These are phyloP conservation scores for Odontamblyopus lacepedii DNA, from an alignment of 2,797 vertebrate species.

Conservation along the genomic window DNA sequence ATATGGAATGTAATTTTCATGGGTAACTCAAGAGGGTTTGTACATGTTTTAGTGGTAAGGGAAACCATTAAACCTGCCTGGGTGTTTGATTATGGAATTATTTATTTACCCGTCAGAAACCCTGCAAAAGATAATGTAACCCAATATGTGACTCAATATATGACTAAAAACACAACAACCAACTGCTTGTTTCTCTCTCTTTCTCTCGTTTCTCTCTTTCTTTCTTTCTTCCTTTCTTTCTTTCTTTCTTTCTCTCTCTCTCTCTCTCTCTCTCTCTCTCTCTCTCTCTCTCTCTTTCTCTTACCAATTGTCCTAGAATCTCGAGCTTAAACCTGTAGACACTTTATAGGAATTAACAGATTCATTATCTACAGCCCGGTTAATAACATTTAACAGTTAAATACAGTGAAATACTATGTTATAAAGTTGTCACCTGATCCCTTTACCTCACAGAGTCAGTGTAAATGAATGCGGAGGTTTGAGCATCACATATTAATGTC, in stretches of 20 bases:
- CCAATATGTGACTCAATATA: neutral
- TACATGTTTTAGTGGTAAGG: too few species aligned
- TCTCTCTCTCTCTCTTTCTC: too few species aligned
- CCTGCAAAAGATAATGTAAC: neutral
- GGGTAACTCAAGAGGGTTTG: neutral
- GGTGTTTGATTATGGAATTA: neutral
- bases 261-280: too few species aligned
- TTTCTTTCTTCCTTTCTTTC: too few species aligned
- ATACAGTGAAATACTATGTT: neutral
- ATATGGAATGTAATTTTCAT: neutral
- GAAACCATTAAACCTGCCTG: too few species aligned
- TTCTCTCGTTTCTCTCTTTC: too few species aligned
- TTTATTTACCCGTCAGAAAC: neutral
- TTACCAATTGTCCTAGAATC: neutral
- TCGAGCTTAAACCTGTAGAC: neutral
- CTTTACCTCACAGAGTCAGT: neutral
- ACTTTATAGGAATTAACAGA: too few species aligned
- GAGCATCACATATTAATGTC: slow-evolving; percentile 14
- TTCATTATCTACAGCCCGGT: neutral
- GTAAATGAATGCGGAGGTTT: slow-evolving; percentile 1
- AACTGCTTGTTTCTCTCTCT: too few species aligned
- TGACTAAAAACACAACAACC: neutral
- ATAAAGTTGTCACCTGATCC: neutral
- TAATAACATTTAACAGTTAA: neutral
- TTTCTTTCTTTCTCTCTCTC: too few species aligned